These are phyloP conservation scores for Crocuta crocuta DNA, from an alignment of 2,113 vertebrate genomes.

Conservation along the genomic window DNA sequence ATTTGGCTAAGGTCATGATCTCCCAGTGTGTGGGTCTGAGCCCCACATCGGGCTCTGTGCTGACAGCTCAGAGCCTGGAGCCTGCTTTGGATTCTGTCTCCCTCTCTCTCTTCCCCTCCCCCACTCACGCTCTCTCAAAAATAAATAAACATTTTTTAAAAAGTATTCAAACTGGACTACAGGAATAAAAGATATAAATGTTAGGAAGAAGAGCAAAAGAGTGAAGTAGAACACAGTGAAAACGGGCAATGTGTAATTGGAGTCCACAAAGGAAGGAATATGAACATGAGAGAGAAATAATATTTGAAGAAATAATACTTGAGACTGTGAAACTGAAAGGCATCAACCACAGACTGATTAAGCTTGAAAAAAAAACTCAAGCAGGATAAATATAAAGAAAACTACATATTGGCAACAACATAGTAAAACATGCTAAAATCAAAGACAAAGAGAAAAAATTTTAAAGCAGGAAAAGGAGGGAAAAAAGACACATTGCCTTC, in stretches of 20 bases:
- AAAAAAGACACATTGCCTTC: neutral
- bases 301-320: slow-evolving; percentile 13
- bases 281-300: neutral
- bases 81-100: too few relatives aligned
- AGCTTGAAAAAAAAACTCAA: neutral
- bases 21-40: too few relatives aligned
- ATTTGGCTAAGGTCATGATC: too few relatives aligned
- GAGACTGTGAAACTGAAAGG: slow-evolving; percentile 34
- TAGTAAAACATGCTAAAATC: neutral
- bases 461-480: neutral
- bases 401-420: neutral
- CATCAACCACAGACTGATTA: slow-evolving; percentile 34
- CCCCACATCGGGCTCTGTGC: too few relatives aligned
- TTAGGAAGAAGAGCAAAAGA: neutral
- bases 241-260: neutral
- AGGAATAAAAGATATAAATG: neutral
- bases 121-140: too few relatives aligned
- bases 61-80: too few relatives aligned
- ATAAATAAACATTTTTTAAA: too few relatives aligned
- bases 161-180: neutral
- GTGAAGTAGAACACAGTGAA: neutral
- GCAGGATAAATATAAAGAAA: neutral
- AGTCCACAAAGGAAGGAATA: neutral
- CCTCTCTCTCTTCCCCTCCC: too few relatives aligned
- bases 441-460: neutral